Evolutionary conservation across 2,797 vertebrate genomes (phyloP).

Genomic region (Vespertilio murinus): DNA sequence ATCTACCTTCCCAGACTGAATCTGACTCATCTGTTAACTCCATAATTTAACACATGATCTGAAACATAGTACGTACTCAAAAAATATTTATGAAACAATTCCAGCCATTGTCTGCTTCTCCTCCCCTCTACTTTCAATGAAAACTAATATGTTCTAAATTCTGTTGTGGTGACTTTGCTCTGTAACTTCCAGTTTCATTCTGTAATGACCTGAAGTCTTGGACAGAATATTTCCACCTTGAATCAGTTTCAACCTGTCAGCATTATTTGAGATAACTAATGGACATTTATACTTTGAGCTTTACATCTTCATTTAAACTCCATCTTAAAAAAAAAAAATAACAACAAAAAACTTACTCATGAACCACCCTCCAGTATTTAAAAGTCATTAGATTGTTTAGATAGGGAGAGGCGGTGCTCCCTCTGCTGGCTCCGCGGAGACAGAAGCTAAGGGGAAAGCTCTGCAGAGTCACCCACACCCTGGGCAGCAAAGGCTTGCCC

Average conservation of each 20-base stretch:
- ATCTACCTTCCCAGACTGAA: neutral
- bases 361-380: conserved; percentile 17
- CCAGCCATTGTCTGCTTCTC: neutral
- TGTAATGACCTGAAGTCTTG: neutral
- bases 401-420: conserved; percentile 64
- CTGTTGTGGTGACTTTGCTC: conserved; percentile 17
- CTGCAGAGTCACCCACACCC: neutral
- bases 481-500: neutral
- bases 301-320: conserved; percentile 53
- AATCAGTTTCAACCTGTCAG: conserved; percentile 31
- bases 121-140: neutral
- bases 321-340: neutral
- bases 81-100: conserved; percentile 21
- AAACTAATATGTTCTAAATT: conserved; percentile 2
- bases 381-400: conserved; percentile 41
- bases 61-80: neutral
- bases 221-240: conserved; percentile 18
- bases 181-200: neutral
- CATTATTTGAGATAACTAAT: conserved; percentile 62
- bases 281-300: neutral
- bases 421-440: conserved; percentile 67
- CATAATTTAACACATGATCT: conserved; percentile 6
- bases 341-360: neutral
- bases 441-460: neutral
- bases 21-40: neutral